Percentiles rank a stretch among this genome's conserved stretches.
These are phyloP conservation scores for Mamestra configurata DNA, from an alignment of 1,140 invertebrate genomes.

Conservation along the genomic window DNA sequence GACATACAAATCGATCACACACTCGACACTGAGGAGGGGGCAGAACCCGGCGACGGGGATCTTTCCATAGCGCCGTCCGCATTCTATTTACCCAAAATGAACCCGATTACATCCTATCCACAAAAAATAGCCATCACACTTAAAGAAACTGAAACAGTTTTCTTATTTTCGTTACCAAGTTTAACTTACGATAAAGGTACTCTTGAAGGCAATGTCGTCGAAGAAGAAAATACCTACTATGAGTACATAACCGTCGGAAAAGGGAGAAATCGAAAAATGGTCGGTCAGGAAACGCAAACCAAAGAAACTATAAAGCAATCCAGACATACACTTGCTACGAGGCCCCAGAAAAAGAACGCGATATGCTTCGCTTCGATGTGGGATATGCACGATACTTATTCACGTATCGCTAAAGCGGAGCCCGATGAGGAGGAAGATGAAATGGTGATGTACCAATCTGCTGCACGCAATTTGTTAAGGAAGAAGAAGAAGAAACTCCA, in stretches of 20 bases:
- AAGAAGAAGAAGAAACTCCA: constrained; percentile 68
- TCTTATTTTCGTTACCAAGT: constrained; percentile 90
- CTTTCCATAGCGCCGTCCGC: constrained; percentile 84
- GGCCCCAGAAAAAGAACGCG: constrained; percentile 87
- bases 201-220: constrained; percentile 87
- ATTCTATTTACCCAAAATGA: constrained; percentile 84
- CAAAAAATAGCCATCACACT: constrained; percentile 89
- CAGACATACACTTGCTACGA: constrained; percentile 88
- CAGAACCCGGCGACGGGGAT: constrained; percentile 61
- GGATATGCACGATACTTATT: constrained; percentile 92
- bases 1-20: constrained; percentile 85
- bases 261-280: constrained; percentile 89
- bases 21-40: constrained; percentile 76
- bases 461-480: constrained; percentile 69
- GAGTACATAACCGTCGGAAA: constrained; percentile 89
- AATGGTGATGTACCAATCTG: constrained; percentile 82
- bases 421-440: constrained; percentile 83
- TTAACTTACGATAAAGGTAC: constrained; percentile 89
- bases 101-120: constrained; percentile 76
- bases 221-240: constrained; percentile 90
- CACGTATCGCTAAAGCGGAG: constrained; percentile 75
- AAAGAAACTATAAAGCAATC: constrained; percentile 88
- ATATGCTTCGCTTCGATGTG: constrained; percentile 91
- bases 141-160: constrained; percentile 90
- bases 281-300: constrained; percentile 91